Evolutionary conservation across 2,113 vertebrate species (phyloP).

Genomic region (Myocastor coypus): DNA sequence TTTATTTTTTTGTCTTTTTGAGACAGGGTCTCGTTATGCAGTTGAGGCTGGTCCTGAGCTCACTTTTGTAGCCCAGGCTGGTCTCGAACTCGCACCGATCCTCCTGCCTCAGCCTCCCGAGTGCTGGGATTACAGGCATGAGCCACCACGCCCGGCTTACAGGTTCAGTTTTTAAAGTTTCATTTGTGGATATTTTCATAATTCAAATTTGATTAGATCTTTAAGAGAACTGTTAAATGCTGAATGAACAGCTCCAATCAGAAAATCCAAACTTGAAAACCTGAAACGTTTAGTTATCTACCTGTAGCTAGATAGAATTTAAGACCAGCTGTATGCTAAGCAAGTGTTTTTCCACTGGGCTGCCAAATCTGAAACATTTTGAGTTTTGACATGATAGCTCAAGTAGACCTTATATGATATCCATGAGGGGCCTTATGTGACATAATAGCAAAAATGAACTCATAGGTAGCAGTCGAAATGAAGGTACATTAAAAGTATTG

Average conservation of each 20-base stretch:
- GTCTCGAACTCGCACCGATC: too few species aligned
- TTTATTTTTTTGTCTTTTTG: too few species aligned
- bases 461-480: neutral
- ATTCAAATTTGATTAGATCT: neutral
- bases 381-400: neutral
- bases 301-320: neutral
- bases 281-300: neutral
- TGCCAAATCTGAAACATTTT: neutral
- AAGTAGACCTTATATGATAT: neutral
- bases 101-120: too few species aligned
- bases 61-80: too few species aligned
- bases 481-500: neutral
- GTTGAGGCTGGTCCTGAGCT: too few species aligned
- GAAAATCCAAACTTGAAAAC: neutral
- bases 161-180: too few species aligned
- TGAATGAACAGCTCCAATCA: neutral
- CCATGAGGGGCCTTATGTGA: too few species aligned
- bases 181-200: constrained; percentile 30
- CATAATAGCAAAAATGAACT: neutral
- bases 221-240: neutral
- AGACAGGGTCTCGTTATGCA: too few species aligned
- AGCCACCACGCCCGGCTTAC: too few species aligned
- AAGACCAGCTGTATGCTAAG: neutral
- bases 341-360: neutral
- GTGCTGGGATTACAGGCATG: too few species aligned